Evolutionary conservation across 2,797 vertebrate species (phyloP), one percentile per base, ranked within the genome.

Genomic region (Muraenolepis orangiensis): DNA sequence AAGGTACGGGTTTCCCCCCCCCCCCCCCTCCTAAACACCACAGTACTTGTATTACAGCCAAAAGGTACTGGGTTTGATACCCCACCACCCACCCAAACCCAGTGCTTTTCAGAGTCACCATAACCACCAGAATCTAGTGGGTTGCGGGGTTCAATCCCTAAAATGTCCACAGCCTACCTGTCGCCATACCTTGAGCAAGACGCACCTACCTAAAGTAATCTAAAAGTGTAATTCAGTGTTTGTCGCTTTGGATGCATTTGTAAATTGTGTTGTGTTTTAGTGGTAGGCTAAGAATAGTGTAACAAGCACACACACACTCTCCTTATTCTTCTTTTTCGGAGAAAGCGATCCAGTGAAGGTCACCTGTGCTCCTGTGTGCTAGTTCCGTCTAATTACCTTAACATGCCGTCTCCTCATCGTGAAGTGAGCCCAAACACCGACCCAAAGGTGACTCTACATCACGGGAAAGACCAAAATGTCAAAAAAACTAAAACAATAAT

Each of bases 1-100:
- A 99, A 99, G 97, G 97, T 98, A 92, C 91, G 92, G 75, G 1
- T 0, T 1, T 1, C 42, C 18, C 16, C 10, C 4, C 13, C 40
- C 40, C 4, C 36, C 36, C 36, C 4, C 40, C 40, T 14, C 40
- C n/a, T n/a, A n/a, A n/a, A n/a, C n/a, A n/a, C n/a, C n/a, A n/a
- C n/a, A n/a, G n/a, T n/a, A n/a, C n/a, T n/a, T n/a, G n/a, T n/a
- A n/a, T n/a, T n/a, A n/a, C 14, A n/a, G 51, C 51, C n/a, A 61
- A 26, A 61, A 12, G 51, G 51, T 61, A 23, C 20, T 10, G n/a
- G 51, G 51, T 61, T 61, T 12, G 57, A 26, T 61, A 16, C 42
- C 36, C 16, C 42, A 16, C 42, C 36, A 3, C 42, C 13, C 6
- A 42, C 16, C 5, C 42, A 18, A 51, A 18, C 42, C 42, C 18